phyloP scores from a whole-genome alignment of 2,113 vertebrate genomes.

The zebrafish (Danio rerio) region DNA sequence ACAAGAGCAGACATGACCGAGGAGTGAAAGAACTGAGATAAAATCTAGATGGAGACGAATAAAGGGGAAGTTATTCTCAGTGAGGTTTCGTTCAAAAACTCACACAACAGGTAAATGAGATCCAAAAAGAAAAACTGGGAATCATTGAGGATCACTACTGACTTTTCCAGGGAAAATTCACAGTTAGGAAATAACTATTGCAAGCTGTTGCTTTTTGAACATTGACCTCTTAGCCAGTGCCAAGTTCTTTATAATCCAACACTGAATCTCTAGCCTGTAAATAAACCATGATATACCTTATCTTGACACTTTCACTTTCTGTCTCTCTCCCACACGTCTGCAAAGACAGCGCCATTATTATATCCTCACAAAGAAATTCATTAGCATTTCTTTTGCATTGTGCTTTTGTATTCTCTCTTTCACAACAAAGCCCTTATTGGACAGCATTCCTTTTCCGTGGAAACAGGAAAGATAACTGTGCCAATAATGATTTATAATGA shows the following conservation, averaged over 20 bases:
- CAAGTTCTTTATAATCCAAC: not conserved
- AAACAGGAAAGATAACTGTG: not conserved
- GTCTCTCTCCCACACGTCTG: not conserved
- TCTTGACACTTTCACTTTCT: not conserved
- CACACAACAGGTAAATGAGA: not conserved
- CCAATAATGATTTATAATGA: constrained; percentile 13
- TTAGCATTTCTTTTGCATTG: constrained; percentile 8
- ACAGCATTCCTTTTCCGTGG: not conserved
- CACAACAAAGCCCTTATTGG: not conserved
- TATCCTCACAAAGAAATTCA: not conserved
- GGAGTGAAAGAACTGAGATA: not conserved
- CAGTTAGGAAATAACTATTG: not conserved
- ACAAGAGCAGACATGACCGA: constrained; percentile 31
- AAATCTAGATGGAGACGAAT: not conserved
- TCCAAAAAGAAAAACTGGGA: not conserved
- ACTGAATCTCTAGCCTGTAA: not conserved
- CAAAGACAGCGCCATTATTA: not conserved
- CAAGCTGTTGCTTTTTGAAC: no score
- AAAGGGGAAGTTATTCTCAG: not conserved
- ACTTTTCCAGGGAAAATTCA: not conserved
- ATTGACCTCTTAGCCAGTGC: not conserved
- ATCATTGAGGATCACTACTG: not conserved
- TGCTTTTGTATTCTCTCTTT: constrained; percentile 4
- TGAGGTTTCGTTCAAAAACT: not conserved
- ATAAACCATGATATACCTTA: not conserved